Base-by-base conservation (phyloP, 2,113 vertebrate species). In the Periophthalmus modestus region DNA sequence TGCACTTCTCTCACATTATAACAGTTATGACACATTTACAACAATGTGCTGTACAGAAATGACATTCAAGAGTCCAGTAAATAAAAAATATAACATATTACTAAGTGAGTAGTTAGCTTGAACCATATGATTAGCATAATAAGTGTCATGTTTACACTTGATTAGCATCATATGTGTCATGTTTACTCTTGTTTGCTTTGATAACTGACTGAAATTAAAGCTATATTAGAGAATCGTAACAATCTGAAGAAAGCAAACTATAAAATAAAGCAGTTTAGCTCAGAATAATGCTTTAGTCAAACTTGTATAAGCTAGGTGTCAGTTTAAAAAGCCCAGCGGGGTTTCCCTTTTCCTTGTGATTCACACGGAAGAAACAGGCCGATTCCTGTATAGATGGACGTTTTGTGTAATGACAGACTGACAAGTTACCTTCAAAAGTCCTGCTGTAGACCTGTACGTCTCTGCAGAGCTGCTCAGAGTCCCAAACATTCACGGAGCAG, bases 261-360 rank as follows among this genome's bases (percentile, higher is more conserved):
- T 9, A 21, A 55, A 10, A 54, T 21, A 55, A 55, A n/a, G 7
- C 52, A 55, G 19, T 21, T 7, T n/a, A 55, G 19, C 52, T 5
- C 1, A n/a, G 19, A 55, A 18, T 54, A 54, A 58, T 11, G n/a
- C 0, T 69, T 66, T 54, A 54, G 65, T 70, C 15, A 73, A 55
- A 19, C 74, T 74, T 52, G 18, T 36, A 43, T 43, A 43, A 10
- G 39, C 39, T n/a, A 62, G 39, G 34, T 57, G 39, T 7, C 33
- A 12, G 62, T 34, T 70, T 80, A 71, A 75, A 68, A 69, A 77
- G 21, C 48, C 50, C 9, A 10, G 72, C 19, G 61, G 46, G 24
- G 19, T 5, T 47, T 65, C 62, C 62, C 19, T 9, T 65, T 69
- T 21, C 50, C 74, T 75, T n/a, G 34, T 70, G 81, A 86, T 87